Evolutionary conservation across 2,113 vertebrate species (phyloP).

Genomic region (Marcusenius ussheri): DNA sequence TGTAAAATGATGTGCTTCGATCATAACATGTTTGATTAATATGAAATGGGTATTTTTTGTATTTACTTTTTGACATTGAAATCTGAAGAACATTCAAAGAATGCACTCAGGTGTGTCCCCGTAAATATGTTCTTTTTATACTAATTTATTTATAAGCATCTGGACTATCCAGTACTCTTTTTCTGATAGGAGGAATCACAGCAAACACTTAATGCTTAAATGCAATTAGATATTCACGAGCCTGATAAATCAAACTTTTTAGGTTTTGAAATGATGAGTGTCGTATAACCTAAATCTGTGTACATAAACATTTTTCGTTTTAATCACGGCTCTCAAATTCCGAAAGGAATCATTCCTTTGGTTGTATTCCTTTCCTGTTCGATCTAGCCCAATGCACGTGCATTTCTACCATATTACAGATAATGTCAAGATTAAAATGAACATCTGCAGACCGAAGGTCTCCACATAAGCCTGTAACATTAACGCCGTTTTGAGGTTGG

Average conservation of each 20-base stretch:
- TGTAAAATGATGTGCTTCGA: background rate
- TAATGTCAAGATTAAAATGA: background rate
- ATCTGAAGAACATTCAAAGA: background rate
- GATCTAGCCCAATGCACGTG: background rate
- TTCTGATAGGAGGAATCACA: background rate
- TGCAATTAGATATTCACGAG: background rate
- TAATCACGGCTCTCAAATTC: background rate
- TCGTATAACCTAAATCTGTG: background rate
- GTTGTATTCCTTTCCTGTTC: background rate
- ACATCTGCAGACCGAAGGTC: background rate
- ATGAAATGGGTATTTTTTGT: background rate
- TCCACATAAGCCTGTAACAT: background rate
- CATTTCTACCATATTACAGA: background rate
- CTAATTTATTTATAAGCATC: background rate
- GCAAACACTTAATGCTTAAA: background rate
- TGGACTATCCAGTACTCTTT: background rate
- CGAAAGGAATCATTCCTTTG: background rate
- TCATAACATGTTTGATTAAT: background rate
- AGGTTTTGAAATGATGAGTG: background rate
- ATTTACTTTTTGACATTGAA: background rate
- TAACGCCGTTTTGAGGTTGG: background rate
- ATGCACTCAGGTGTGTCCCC: background rate
- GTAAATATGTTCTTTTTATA: background rate
- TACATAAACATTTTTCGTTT: background rate
- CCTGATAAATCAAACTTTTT: background rate